A percentile compares a stretch with the other conserved stretches of the same genome.
These are phyloP conservation scores for Myzus persicae DNA, from an alignment of 1,140 invertebrate genomes.

Conservation along the genomic window DNA sequence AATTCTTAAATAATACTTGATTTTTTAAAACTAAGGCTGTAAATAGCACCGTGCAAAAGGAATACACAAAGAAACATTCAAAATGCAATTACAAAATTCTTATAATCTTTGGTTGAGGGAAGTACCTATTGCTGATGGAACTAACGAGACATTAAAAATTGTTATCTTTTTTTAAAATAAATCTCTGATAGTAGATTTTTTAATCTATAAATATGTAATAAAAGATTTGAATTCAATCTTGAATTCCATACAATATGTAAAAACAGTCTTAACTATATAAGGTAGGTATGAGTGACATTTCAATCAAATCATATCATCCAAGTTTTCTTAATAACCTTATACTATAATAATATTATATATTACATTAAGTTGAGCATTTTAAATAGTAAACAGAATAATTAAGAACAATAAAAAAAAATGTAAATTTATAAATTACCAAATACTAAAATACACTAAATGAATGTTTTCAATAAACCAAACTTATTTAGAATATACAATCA, in stretches of 20 bases:
- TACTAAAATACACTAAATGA: neutral
- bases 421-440: neutral
- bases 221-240: neutral
- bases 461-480: neutral
- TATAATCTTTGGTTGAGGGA: neutral
- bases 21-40: neutral
- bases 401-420: neutral
- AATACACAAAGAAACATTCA: neutral
- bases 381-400: neutral
- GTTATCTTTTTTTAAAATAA: too few relatives aligned
- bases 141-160: too few relatives aligned
- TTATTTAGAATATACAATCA: neutral
- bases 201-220: neutral
- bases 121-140: neutral
- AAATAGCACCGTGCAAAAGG: neutral
- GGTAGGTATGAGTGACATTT: neutral
- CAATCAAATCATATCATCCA: neutral
- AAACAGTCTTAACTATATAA: neutral
- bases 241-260: neutral
- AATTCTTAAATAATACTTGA: neutral
- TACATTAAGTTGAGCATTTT: neutral
- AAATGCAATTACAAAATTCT: neutral
- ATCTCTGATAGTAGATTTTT: neutral
- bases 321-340: neutral
- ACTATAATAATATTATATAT: neutral